Evolutionary conservation across 1,140 invertebrate species (phyloP), one percentile per base, ranked within the genome.

Genomic region (Himalopsyche phryganea): DNA sequence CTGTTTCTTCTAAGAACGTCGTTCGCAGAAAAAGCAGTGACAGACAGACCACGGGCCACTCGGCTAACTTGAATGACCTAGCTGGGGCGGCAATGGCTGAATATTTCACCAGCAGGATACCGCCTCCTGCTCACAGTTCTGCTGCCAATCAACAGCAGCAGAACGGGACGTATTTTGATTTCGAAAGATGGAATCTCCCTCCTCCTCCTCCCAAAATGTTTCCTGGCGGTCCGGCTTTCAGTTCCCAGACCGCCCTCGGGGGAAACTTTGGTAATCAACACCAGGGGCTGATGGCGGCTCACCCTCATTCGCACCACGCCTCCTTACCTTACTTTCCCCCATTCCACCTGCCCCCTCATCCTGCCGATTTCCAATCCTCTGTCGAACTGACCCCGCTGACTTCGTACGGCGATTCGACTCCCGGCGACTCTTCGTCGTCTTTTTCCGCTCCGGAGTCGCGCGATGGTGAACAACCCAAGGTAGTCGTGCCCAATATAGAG

Each of bases 401-500:
- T 23, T 78, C 79, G 56, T 82, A 80, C 67, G 78, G 77, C 67
- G 82, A 83, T 65, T 79, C 79, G 50, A 76, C 76, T 71, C 74
- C 71, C 72, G 44, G 38, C 50, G 62, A 49, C 47, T 46, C 55
- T 13, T 44, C 52, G 14, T 75, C 75, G 69, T 77, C 75, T 54
- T 76, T 75, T 72, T 76, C 75, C 51, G 74, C 74, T 50, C 72
- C 77, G 61, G 77, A 79, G 75, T 79, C 74, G 66, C 77, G 75
- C 70, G 78, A 80, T 66, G 84, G 86, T 60, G 84, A 86, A 67
- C 83, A 85, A 71, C 85, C 86, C 56, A 87, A 90, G 79, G 88
- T 91, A 62, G 87, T 90, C 65, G 88, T 90, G 65, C 88, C 88
- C 58, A 89, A 90, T 79, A 90, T 91, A 72, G 88, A 90, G 72